Conservation (phyloP, 2,888 invertebrate species). For the Pollenia griseotomentosa region DNA sequence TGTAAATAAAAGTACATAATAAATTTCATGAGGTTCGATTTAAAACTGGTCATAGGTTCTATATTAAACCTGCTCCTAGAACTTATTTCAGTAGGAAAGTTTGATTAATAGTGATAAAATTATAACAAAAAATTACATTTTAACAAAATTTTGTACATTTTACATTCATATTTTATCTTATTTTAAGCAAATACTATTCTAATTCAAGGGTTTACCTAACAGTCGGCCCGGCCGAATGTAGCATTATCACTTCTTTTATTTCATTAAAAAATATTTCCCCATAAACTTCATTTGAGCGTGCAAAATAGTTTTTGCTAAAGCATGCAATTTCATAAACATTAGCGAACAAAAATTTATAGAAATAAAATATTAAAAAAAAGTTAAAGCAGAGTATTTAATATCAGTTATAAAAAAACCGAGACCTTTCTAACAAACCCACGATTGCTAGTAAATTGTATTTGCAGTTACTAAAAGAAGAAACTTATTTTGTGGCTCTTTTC, state of each 20-base stretch:
- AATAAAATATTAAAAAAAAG: not conserved
- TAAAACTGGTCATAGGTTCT: too few relatives aligned
- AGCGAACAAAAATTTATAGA: not conserved
- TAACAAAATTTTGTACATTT: too few relatives aligned
- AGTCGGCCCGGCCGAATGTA: too few relatives aligned
- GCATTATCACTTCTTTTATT: not conserved
- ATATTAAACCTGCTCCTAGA: too few relatives aligned
- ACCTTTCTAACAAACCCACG: not conserved
- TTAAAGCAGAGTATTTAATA: not conserved
- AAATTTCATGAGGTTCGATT: too few relatives aligned
- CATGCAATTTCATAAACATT: slow-evolving; percentile 49
- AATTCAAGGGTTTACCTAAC: too few relatives aligned
- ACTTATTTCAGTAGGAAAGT: too few relatives aligned
- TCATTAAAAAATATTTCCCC: not conserved
- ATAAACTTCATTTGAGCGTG: slow-evolving; percentile 50
- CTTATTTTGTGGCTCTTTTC: not conserved
- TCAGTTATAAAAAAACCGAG: not conserved
- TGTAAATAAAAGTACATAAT: too few relatives aligned
- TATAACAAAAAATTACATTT: too few relatives aligned
- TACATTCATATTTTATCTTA: too few relatives aligned
- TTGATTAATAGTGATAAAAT: too few relatives aligned
- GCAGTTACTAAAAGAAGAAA: not conserved
- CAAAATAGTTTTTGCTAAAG: slow-evolving; percentile 36
- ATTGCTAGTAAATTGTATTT: slow-evolving; percentile 5
- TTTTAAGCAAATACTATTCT: too few relatives aligned